phyloP scores from a whole-genome alignment of 2,113 vertebrate genomes.

The Oreotrochilus melanogaster region DNA sequence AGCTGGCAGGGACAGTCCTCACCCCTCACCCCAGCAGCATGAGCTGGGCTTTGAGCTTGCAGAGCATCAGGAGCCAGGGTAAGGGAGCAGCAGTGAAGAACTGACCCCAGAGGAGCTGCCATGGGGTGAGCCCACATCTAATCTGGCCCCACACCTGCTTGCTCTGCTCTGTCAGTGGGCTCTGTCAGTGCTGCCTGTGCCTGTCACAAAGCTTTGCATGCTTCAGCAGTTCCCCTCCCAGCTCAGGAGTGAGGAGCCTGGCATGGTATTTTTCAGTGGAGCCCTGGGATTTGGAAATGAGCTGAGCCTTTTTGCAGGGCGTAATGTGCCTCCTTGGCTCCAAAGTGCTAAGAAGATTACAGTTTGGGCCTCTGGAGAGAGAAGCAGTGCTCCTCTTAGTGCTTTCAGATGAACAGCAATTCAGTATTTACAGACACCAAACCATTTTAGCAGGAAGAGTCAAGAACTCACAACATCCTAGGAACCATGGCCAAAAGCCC shows the following conservation, averaged over 20 bases:
- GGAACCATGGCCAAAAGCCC: background rate
- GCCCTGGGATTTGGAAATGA: background rate
- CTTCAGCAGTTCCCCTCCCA: background rate
- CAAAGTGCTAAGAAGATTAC: constrained; percentile 28
- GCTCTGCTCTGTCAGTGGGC: background rate
- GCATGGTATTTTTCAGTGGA: background rate
- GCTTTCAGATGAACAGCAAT: constrained; percentile 12
- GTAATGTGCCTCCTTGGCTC: background rate
- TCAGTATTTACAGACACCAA: constrained; percentile 32
- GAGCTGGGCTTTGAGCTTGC: background rate
- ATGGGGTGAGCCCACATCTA: background rate
- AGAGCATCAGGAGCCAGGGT: background rate
- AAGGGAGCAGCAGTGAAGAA: background rate
- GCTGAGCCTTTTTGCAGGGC: background rate
- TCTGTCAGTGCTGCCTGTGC: background rate
- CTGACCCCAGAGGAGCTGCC: background rate
- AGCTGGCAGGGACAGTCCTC: background rate
- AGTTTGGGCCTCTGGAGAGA: constrained; percentile 2
- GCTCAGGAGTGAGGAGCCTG: background rate
- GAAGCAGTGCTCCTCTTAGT: constrained; percentile 1
- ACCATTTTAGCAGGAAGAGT: background rate
- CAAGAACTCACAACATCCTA: background rate
- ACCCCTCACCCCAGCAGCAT: rapidly evolving
- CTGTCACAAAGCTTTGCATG: background rate
- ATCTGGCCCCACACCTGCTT: background rate